These are phyloP conservation scores for Eolophus roseicapilla DNA, from an alignment of 2,113 vertebrate species.

Conservation along the genomic window DNA sequence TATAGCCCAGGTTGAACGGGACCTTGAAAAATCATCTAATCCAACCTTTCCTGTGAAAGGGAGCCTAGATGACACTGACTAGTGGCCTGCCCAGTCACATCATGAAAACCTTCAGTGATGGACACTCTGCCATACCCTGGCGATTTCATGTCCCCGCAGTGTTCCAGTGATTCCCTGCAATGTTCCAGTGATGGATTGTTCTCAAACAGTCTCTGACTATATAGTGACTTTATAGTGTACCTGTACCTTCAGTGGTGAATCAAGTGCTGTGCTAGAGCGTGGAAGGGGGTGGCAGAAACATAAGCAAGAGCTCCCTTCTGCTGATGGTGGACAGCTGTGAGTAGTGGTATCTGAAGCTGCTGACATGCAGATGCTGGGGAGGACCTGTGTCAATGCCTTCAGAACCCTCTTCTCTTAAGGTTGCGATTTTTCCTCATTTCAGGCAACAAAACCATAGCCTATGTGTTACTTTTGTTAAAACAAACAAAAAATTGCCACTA, in stretches of 20 bases:
- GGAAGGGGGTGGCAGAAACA: neutral
- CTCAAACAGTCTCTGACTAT: neutral
- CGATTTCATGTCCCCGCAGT: neutral
- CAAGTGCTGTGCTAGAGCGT: accelerated
- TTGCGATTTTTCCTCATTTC: neutral
- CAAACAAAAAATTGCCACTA: neutral
- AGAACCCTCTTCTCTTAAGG: neutral
- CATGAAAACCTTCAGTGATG: neutral
- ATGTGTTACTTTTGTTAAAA: neutral
- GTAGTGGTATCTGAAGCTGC: neutral
- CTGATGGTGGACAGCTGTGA: neutral
- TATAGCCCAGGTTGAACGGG: neutral
- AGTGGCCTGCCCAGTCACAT: accelerated
- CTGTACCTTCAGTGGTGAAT: neutral
- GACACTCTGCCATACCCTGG: accelerated
- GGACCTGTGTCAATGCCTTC: neutral
- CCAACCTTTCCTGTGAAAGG: neutral
- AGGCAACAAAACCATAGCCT: neutral
- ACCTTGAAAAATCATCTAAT: neutral
- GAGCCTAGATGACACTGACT: neutral
- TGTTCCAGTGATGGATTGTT: neutral
- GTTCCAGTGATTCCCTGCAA: neutral
- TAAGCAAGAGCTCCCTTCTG: neutral
- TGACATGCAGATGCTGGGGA: neutral
- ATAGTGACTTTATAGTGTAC: neutral